Percentiles rank a stretch among this genome's conserved stretches.
These are phyloP conservation scores for Sesia apiformis DNA, from an alignment of 2,888 invertebrate species.

Conservation along the genomic window DNA sequence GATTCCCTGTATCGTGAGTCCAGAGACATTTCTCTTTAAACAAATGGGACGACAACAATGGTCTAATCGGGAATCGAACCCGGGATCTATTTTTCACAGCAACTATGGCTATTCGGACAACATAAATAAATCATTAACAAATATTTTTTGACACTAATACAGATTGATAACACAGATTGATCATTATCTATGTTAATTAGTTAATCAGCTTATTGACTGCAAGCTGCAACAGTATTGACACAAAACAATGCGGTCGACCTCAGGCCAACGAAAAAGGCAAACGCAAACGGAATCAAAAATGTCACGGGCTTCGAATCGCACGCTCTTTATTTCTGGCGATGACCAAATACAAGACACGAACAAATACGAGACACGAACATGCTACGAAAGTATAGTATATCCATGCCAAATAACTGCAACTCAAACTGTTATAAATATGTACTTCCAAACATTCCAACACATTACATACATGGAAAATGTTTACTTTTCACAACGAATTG, in stretches of 20 bases:
- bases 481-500: constrained; percentile 25
- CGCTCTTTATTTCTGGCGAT: constrained; percentile 16
- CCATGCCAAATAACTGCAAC: constrained; percentile 6
- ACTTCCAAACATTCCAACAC: constrained; percentile 10
- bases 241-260: not conserved
- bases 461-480: constrained; percentile 10
- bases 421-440: constrained; percentile 6
- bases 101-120: too few species aligned
- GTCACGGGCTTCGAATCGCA: constrained; percentile 12
- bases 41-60: too few species aligned
- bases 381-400: not conserved
- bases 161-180: too few species aligned
- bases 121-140: too few species aligned
- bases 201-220: too few species aligned
- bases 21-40: too few species aligned
- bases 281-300: constrained; percentile 18
- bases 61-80: too few species aligned
- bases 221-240: not conserved
- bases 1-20: too few species aligned
- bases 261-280: constrained; percentile 10
- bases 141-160: too few species aligned
- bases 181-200: too few species aligned
- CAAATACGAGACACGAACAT: constrained; percentile 1
- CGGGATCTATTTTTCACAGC: too few species aligned
- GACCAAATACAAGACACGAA: constrained; percentile 15